Percentiles rank a stretch among this genome's conserved stretches.
Evolutionary conservation across 37 sponge, comb jelly and placozoan genomes (phyloP).

Genomic region (Dysidea cf. avara): DNA sequence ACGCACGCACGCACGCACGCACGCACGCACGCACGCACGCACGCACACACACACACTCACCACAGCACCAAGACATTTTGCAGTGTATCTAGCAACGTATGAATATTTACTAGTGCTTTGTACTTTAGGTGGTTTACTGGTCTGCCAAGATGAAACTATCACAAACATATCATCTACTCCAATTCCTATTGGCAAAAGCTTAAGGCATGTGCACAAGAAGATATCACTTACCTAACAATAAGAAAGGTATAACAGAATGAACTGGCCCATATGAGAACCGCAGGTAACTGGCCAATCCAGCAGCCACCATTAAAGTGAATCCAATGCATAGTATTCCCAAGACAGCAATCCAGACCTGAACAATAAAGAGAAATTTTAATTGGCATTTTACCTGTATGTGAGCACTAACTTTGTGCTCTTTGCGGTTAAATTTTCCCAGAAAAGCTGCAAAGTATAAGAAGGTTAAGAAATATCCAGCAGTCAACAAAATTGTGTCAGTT

Average conservation of each 20-base stretch:
- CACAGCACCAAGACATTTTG: conserved; percentile 1
- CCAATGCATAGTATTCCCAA: conserved; percentile 24
- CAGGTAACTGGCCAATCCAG: conserved; percentile 19
- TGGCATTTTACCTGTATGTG: not conserved
- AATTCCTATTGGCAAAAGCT: conserved; percentile 2
- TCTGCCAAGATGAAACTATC: conserved; percentile 19
- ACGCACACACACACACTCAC: too few species aligned
- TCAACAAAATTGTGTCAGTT: not conserved
- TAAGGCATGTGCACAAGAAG: too few species aligned
- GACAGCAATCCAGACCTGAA: conserved; percentile 12
- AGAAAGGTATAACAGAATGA: conserved; percentile 23
- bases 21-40: too few species aligned
- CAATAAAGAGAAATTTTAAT: not conserved
- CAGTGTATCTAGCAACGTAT: not conserved
- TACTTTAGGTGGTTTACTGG: not conserved
- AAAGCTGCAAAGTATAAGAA: conserved; percentile 8
- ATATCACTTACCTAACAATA: not conserved
- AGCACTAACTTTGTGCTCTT: not conserved
- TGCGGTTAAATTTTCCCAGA: conserved; percentile 8
- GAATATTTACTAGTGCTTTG: not conserved
- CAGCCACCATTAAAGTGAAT: conserved; percentile 4
- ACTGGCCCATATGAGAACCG: conserved; percentile 12
- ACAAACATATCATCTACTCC: conserved; percentile 38
- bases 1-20: too few species aligned
- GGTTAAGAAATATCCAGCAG: conserved; percentile 4